Base-by-base conservation (phyloP, 2,888 invertebrate species). In the Melanotus villosus region DNA sequence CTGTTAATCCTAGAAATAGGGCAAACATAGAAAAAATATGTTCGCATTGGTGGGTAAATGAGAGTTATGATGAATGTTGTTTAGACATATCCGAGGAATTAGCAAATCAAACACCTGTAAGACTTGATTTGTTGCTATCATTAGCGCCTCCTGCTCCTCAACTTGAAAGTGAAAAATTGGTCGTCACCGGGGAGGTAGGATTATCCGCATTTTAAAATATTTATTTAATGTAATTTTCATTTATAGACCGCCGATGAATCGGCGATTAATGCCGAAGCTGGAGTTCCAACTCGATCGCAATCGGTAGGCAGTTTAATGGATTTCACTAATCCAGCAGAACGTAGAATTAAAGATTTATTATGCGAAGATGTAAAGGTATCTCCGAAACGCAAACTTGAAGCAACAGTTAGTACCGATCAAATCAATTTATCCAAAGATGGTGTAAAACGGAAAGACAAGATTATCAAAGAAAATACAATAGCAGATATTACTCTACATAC, bases 11-110 rank as follows among this genome's bases (percentile, higher is more conserved):
- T 0, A 88, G 91, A 52, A 91, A 93, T 80, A 89, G 99, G 74
- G 97, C 98, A 6, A 94, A 94, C 78, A 96, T 99, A 74, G 93
- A 95, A 71, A 96, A 95, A 83, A 97, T 99, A 73, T 97, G 98
- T 82, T 91, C 92, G 45, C 96, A 99, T 86, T 94, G 96, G 95
- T 99, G 99, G 99, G 94, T 99, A 70, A 98, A 99, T 84, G 90
- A 91, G 77, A 92, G 92, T 0, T 95, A 93, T 80, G 90, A 91
- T 73, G 90, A 92, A 32, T 93, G 92, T 43, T 96, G 97, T 83
- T 86, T 96, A 70, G 93, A 94, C 75, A 89, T 94, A 78, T 94
- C 97, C 0, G 95, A 96, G 84, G 93, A 94, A 77, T 84, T 97
- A 73, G 96, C 97, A 19, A 95, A 94, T 77, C 93, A 96, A 84